Percentiles rank a stretch among this genome's conserved stretches.
These are phyloP conservation scores for Asteroscopus sphinx DNA, from an alignment of 2,888 invertebrate species.

Conservation along the genomic window DNA sequence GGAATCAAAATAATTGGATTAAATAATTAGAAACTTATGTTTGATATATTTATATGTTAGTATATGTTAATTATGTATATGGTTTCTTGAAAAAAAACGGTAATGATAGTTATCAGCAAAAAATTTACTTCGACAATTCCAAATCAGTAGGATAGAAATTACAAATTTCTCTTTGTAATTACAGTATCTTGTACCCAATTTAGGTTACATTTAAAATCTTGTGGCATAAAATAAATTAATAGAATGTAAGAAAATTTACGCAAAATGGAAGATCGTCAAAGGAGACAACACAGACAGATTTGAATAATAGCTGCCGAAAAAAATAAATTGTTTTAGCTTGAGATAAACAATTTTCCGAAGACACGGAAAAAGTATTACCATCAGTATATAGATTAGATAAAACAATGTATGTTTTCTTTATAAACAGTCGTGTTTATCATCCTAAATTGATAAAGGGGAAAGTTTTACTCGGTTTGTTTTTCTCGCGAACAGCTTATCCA, in stretches of 20 bases:
- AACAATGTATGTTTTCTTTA: constrained; percentile 39
- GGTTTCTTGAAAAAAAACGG: too few relatives aligned
- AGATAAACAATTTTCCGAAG: constrained; percentile 33
- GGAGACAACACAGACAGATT: constrained; percentile 33
- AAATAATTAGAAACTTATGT: not conserved
- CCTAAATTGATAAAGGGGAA: constrained; percentile 28
- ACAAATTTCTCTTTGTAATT: too few relatives aligned
- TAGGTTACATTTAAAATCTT: too few relatives aligned
- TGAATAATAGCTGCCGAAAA: constrained; percentile 32
- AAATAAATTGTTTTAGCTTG: constrained; percentile 37
- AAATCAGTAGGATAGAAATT: too few relatives aligned
- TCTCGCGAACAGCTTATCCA: constrained; percentile 25
- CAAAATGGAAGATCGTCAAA: constrained; percentile 8
- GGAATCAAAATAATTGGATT: constrained; percentile 47
- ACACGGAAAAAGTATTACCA: constrained; percentile 20
- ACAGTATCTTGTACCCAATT: too few relatives aligned
- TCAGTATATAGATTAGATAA: constrained; percentile 46
- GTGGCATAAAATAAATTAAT: not conserved
- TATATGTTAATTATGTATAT: too few relatives aligned
- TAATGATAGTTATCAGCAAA: too few relatives aligned
- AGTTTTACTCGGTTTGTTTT: constrained; percentile 25
- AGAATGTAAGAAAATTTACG: not conserved
- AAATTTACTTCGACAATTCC: too few relatives aligned
- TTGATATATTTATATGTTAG: too few relatives aligned
- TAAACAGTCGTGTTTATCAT: constrained; percentile 32